Evolutionary conservation across 2,888 invertebrate genomes (phyloP).

Genomic region (Biston betularia): DNA sequence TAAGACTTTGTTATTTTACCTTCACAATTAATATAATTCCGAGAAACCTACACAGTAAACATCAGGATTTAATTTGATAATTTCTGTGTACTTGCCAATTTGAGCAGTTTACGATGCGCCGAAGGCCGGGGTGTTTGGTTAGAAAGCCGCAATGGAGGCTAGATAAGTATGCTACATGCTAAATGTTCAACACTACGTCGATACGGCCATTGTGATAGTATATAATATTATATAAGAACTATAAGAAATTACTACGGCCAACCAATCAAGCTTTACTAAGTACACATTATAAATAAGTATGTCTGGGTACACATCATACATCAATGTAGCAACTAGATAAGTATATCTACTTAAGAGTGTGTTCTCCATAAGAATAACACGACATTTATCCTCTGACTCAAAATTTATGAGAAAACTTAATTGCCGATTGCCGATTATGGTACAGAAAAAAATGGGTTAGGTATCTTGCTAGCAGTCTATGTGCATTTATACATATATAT

Average conservation of each 20-base stretch:
- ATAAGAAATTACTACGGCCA: too few species aligned
- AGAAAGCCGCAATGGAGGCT: constrained; percentile 14
- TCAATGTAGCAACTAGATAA: too few species aligned
- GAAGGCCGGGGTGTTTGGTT: constrained; percentile 7
- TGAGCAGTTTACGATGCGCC: constrained; percentile 8
- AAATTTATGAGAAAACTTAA: too few species aligned
- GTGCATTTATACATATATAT: too few species aligned
- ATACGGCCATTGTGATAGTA: background rate
- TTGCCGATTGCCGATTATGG: too few species aligned
- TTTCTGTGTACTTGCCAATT: constrained; percentile 27
- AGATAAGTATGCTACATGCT: constrained; percentile 6
- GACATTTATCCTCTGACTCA: too few species aligned
- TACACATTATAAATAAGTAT: background rate
- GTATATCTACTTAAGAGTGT: too few species aligned
- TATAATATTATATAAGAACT: background rate
- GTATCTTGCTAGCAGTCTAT: too few species aligned
- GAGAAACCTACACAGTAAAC: constrained; percentile 19
- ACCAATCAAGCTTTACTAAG: background rate
- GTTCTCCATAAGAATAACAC: too few species aligned
- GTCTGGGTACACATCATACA: too few species aligned
- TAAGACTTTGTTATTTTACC: constrained; percentile 16
- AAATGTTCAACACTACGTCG: constrained; percentile 12
- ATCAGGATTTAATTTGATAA: constrained; percentile 25
- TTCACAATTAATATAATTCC: constrained; percentile 10
- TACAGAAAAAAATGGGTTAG: too few species aligned